phyloP scores from a whole-genome alignment of 2,888 invertebrate genomes.

The Perdita meconis region DNA sequence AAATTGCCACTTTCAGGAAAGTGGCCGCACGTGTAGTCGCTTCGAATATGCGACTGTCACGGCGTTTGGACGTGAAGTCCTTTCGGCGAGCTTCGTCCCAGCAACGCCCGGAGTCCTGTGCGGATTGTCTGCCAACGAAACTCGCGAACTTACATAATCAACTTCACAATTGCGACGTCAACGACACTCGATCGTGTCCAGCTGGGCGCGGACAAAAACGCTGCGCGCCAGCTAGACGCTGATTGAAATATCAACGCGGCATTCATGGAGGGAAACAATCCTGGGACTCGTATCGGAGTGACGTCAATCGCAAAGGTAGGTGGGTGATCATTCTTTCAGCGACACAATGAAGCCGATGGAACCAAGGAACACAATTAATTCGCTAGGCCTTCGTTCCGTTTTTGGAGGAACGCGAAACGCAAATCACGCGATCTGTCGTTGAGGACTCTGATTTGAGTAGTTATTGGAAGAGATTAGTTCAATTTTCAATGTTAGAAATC shows the following conservation, averaged over 20 bases:
- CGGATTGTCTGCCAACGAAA: constrained; percentile 22
- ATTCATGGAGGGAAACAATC: background rate
- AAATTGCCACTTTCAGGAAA: background rate
- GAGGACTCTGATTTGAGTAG: too few relatives aligned
- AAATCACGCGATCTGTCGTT: background rate
- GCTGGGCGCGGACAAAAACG: constrained; percentile 12
- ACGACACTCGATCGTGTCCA: constrained; percentile 21
- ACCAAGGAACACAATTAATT: background rate
- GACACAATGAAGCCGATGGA: background rate
- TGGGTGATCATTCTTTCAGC: background rate
- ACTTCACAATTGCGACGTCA: constrained; percentile 35
- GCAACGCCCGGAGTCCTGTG: background rate
- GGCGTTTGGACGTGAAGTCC: constrained; percentile 13
- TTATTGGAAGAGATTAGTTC: too few relatives aligned
- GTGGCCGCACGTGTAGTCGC: background rate
- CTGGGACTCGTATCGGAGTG: background rate
- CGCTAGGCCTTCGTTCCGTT: background rate
- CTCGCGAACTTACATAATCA: constrained; percentile 36
- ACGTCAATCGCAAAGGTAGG: background rate
- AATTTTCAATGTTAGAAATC: too few relatives aligned
- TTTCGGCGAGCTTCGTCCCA: constrained; percentile 25
- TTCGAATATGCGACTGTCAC: constrained; percentile 23
- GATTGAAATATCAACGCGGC: constrained; percentile 5
- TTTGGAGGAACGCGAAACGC: background rate
- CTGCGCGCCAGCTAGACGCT: background rate